Conservation (phyloP, 2,113 vertebrate species). For the Trematomus loennbergii region DNA sequence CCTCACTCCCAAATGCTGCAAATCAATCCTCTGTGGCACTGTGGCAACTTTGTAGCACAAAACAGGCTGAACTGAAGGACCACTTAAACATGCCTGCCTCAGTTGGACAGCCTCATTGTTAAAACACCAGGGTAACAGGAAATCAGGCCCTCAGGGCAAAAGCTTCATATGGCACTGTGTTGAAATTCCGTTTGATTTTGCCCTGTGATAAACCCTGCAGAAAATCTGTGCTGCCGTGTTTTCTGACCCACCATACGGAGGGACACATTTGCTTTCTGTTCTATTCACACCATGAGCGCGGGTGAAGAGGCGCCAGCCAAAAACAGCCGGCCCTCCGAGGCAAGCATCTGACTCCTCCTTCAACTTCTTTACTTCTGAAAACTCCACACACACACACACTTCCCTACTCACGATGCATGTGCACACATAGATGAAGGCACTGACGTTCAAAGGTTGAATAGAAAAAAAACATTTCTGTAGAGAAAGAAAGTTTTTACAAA, state of each 20-base stretch:
- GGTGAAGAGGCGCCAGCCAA: slow-evolving; percentile 47
- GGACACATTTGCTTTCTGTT: slow-evolving; percentile 54
- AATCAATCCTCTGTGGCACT: slow-evolving; percentile 1
- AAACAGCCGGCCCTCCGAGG: slow-evolving; percentile 57
- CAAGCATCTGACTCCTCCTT: slow-evolving; percentile 52
- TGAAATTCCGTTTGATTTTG: slow-evolving; percentile 66
- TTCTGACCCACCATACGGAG: slow-evolving; percentile 61
- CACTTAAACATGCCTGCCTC: slow-evolving; percentile 58
- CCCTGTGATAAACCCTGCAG: slow-evolving; percentile 31
- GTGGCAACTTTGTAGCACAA: slow-evolving; percentile 37
- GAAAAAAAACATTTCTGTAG: neutral
- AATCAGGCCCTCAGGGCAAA: slow-evolving; percentile 69
- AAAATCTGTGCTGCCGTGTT: slow-evolving; percentile 49
- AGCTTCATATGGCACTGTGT: slow-evolving; percentile 55
- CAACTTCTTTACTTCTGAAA: slow-evolving; percentile 19
- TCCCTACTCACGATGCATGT: neutral
- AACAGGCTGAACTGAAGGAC: slow-evolving; percentile 52
- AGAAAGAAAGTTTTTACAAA: slow-evolving; percentile 2
- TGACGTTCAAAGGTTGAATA: too few species aligned
- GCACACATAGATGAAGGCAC: too few species aligned
- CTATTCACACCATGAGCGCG: slow-evolving; percentile 46
- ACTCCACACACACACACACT: slow-evolving; percentile 8
- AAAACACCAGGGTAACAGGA: slow-evolving; percentile 69
- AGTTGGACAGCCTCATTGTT: slow-evolving; percentile 69
- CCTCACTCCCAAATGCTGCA: neutral